Conservation (phyloP, 2,888 invertebrate genomes). For the Drosophila rubida region DNA sequence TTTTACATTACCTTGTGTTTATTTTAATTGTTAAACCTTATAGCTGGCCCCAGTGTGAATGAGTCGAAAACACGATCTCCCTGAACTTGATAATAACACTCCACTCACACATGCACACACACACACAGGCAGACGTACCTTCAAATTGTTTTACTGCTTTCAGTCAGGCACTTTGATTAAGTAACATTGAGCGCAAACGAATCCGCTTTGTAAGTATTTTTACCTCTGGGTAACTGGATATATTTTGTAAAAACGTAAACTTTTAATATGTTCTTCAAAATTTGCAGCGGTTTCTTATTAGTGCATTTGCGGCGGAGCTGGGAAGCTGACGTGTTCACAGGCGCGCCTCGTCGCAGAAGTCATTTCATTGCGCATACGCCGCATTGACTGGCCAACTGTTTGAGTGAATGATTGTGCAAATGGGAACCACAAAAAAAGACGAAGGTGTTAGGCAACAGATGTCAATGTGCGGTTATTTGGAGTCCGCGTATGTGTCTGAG, state of each 20-base stretch:
- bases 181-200: conserved; percentile 21
- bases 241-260: not conserved
- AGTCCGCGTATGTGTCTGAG: conserved; percentile 19
- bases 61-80: conserved; percentile 12
- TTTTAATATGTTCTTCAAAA: conserved; percentile 13
- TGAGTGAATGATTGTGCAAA: conserved; percentile 53
- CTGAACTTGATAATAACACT: conserved; percentile 29
- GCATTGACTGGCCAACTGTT: conserved; percentile 56
- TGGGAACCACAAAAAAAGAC: conserved; percentile 8
- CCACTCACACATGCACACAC: conserved; percentile 1
- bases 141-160: not conserved
- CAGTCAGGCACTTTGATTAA: conserved; percentile 24
- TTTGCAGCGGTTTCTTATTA: conserved; percentile 20
- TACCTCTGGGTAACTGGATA: conserved; percentile 13
- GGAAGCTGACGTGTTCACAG: conserved; percentile 56
- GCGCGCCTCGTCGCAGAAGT: conserved; percentile 17
- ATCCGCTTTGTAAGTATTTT: conserved; percentile 17
- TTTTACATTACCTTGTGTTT: not conserved
- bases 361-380: conserved; percentile 56
- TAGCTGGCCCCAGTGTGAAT: not conserved
- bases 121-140: not conserved
- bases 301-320: conserved; percentile 43
- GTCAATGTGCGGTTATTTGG: conserved; percentile 12
- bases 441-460: conserved; percentile 62
- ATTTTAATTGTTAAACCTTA: not conserved